These are phyloP conservation scores for Todiramphus saurophagus DNA, from an alignment of 2,113 vertebrate species.

Conservation along the genomic window DNA sequence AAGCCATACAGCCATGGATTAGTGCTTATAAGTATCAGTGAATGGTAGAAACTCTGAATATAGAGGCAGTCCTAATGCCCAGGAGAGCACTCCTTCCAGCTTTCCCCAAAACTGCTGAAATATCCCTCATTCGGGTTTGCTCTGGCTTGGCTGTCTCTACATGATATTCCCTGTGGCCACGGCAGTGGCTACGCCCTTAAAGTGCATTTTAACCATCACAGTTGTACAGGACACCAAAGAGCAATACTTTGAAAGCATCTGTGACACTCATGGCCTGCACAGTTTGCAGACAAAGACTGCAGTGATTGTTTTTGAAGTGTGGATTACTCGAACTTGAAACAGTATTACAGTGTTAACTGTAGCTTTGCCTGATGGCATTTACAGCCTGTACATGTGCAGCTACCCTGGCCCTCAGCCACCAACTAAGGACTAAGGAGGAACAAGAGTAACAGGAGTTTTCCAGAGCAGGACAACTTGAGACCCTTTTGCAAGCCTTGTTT, in stretches of 20 bases:
- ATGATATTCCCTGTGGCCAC: fast-evolving
- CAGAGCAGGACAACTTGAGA: neutral
- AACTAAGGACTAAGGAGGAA: neutral
- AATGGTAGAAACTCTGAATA: neutral
- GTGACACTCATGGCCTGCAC: neutral
- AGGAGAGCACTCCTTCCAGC: neutral
- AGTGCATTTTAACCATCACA: neutral
- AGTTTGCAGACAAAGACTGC: neutral
- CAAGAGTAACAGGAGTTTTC: neutral
- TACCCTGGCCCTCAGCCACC: neutral
- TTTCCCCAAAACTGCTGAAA: neutral
- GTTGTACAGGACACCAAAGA: neutral
- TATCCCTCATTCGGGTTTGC: neutral
- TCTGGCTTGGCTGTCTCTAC: neutral
- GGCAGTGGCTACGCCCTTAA: neutral
- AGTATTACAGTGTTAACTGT: neutral
- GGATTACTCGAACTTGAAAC: neutral
- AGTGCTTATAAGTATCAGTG: neutral
- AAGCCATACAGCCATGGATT: neutral
- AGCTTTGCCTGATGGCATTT: neutral
- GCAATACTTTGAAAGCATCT: neutral
- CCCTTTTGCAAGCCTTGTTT: neutral
- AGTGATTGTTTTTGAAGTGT: neutral
- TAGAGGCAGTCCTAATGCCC: neutral
- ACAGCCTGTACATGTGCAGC: neutral